These are phyloP conservation scores for Datnioides undecimradiatus DNA, from an alignment of 2,113 vertebrate genomes.

Conservation along the genomic window DNA sequence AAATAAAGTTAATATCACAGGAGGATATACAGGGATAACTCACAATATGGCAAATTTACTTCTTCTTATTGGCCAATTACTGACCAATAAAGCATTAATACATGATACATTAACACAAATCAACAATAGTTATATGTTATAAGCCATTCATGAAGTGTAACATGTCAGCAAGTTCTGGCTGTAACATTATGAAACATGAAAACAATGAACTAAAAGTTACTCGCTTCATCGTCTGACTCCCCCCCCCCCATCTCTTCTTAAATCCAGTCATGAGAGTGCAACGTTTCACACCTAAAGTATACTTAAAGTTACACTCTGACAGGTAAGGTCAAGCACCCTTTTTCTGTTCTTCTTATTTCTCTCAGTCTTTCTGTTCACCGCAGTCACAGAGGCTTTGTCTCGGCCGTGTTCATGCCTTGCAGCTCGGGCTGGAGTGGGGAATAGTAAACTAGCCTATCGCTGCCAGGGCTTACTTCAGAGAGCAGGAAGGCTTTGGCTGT, in stretches of 20 bases:
- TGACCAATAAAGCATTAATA: not conserved
- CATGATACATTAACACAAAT: not conserved
- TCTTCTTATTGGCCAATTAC: not conserved
- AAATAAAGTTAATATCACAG: not conserved
- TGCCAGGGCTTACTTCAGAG: constrained; percentile 70
- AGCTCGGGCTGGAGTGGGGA: constrained; percentile 42
- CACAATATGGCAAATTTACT: not conserved
- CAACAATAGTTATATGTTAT: not conserved
- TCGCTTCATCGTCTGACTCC: not conserved
- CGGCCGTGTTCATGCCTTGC: constrained; percentile 45
- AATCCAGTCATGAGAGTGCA: not conserved
- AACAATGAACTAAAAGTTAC: not conserved
- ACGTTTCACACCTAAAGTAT: constrained; percentile 18
- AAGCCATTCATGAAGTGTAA: not conserved
- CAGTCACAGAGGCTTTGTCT: constrained; percentile 68
- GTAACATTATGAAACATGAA: not conserved
- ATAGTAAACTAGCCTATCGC: constrained; percentile 66
- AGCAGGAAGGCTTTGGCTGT: constrained; percentile 71
- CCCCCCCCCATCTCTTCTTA: not conserved
- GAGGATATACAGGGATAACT: too few relatives aligned
- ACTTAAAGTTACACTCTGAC: constrained; percentile 46
- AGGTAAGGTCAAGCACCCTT: constrained; percentile 57
- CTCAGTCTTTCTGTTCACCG: constrained; percentile 38
- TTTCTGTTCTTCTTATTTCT: constrained; percentile 41
- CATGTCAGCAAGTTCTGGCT: not conserved